phyloP scores from a whole-genome alignment of 1,140 invertebrate genomes.

The Diachasma alloeum region DNA sequence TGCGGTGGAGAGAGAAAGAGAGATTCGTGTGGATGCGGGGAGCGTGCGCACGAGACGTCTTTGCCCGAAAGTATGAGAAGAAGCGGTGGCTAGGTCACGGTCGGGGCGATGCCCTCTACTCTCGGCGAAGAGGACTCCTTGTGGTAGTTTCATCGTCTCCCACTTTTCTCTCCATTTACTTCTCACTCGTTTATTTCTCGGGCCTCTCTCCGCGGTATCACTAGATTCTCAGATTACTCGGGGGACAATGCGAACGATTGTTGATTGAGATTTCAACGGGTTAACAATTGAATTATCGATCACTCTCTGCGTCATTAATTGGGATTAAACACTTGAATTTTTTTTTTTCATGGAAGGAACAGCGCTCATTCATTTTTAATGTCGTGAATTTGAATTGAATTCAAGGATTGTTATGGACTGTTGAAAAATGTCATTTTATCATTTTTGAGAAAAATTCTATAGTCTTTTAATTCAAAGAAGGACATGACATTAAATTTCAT shows the following conservation, averaged over 20 bases:
- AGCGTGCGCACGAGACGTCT: constrained; percentile 28
- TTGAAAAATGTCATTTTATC: no score
- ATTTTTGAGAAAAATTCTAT: no score
- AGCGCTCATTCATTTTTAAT: no score
- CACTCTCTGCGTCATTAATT: no score
- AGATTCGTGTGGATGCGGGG: constrained; percentile 8
- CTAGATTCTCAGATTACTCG: background rate
- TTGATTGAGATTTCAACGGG: background rate
- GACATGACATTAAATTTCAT: no score
- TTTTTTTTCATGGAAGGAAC: no score
- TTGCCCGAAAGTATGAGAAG: constrained; percentile 36
- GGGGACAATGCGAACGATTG: background rate
- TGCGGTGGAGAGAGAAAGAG: background rate
- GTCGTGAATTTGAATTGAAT: no score
- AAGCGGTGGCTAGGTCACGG: constrained; percentile 61
- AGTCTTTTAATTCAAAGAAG: no score
- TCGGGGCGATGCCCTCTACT: constrained; percentile 62
- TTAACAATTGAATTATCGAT: no score
- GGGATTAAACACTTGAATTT: no score
- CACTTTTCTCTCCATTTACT: background rate
- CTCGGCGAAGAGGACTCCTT: constrained; percentile 37
- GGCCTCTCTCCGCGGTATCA: background rate
- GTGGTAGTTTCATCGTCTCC: constrained; percentile 10
- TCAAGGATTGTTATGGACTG: no score
- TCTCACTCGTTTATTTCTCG: background rate